phyloP scores from a whole-genome alignment of 2,113 vertebrate genomes.

The Lepisosteus oculatus region DNA sequence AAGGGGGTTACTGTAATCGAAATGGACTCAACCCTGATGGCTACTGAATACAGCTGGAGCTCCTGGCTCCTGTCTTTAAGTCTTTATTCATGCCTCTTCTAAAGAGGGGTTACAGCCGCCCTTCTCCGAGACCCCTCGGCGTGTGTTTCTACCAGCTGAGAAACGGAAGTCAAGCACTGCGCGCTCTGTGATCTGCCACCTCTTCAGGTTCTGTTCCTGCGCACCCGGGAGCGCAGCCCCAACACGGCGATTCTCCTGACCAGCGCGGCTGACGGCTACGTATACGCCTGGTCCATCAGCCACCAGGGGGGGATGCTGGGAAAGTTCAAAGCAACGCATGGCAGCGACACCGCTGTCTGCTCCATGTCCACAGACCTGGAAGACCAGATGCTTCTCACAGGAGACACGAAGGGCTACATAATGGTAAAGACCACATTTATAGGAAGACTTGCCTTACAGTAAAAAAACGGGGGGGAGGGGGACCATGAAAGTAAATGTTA shows the following conservation, averaged over 20 bases:
- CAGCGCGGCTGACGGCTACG: constrained; percentile 31
- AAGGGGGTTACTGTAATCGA: no score
- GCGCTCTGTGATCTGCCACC: background rate
- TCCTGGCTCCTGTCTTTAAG: no score
- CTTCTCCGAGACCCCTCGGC: no score
- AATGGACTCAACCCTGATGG: no score
- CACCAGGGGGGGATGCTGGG: constrained; percentile 45
- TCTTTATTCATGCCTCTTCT: no score
- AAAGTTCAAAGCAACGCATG: constrained; percentile 28
- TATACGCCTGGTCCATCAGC: constrained; percentile 33
- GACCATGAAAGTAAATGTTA: no score
- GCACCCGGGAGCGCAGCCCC: constrained; percentile 35
- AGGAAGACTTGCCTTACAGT: no score
- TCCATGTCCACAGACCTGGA: constrained; percentile 29
- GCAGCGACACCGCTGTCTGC: background rate
- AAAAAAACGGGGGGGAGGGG: no score
- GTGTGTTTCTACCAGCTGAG: background rate
- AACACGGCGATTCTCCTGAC: constrained; percentile 18
- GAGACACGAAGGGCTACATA: constrained; percentile 43
- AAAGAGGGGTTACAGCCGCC: no score
- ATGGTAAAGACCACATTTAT: constrained; percentile 26
- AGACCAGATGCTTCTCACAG: constrained; percentile 34
- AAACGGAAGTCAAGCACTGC: background rate
- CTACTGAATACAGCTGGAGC: no score
- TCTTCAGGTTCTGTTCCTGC: constrained; percentile 35